Evolutionary conservation across 1,140 invertebrate species (phyloP), one percentile per base, ranked within the genome.

Genomic region (Platyscapa corneri): DNA sequence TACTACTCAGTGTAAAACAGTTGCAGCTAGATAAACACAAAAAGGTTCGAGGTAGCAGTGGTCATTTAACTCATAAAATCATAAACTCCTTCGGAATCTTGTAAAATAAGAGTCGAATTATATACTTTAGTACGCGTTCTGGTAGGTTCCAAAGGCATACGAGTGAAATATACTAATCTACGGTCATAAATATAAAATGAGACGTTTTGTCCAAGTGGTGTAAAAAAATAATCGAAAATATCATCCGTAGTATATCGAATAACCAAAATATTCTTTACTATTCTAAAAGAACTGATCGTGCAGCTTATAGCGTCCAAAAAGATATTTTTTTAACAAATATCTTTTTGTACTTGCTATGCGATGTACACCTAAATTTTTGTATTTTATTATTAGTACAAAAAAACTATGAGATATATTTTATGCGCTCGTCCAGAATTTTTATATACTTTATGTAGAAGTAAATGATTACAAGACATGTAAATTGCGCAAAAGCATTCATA

Each of bases 211-310:
- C 56, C 39, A 56, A 56, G 80, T 79, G 82, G 77, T 86, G 88
- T 91, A 88, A 91, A 90, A 90, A 89, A 90, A 91, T 91, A 81
- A 91, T 90, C 78, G 88, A 89, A 88, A 89, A 90, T 7, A 88
- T 87, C 87, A 74, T 32, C 16, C 56, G 27, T 34, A 39, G 37
- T 42, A 16, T 76, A 49, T n/a, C 3, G 16, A 67, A 37, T 0
- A 10, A 18, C 46, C 12, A 14, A 37, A 27, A 79, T 34, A 3
- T 67, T 67, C 34, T n/a, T 42, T 30, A 27, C 12, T 23, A 60
- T 53, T 75, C 27, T 74, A 85, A 82, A 86, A 67, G 23, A n/a
- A 23, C 1, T 1, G 34, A 65, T 76, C 60, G 60, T 16, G 10
- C 14, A 64, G 32, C 30, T 76, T 49, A 72, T 70, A 82, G 32